Evolutionary conservation across 92 coral and sea anemone genomes (phyloP).

Genomic region (Porites cylindrica): DNA sequence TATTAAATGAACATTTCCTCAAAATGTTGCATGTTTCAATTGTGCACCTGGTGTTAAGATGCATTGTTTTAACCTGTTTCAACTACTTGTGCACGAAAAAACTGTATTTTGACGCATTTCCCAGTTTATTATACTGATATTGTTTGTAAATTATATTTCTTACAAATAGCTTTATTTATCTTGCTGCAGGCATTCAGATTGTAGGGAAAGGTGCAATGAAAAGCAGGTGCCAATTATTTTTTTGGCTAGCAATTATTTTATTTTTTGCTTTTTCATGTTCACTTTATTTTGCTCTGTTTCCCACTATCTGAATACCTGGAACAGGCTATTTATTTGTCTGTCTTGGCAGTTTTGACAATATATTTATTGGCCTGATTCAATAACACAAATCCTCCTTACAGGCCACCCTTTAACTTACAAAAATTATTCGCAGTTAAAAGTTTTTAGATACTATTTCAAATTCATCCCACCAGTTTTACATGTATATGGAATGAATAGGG

Average conservation of each 20-base stretch:
- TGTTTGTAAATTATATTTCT: constrained; percentile 23
- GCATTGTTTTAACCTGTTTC: constrained; percentile 23
- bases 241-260: constrained; percentile 9
- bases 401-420: constrained; percentile 1
- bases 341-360: constrained; percentile 28
- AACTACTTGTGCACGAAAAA: constrained; percentile 18
- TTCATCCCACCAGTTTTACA: no score
- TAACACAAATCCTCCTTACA: constrained; percentile 18
- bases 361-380: constrained; percentile 29
- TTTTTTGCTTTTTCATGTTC: constrained; percentile 4
- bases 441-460: no score
- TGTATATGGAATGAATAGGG: no score
- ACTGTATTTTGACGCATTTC: constrained; percentile 25
- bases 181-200: constrained; percentile 27
- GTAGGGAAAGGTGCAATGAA: constrained; percentile 18
- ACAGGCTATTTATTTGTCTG: constrained; percentile 1
- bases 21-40: constrained; percentile 30
- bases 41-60: constrained; percentile 26
- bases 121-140: constrained; percentile 28
- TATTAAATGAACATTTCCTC: constrained; percentile 6
- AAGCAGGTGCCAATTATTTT: constrained; percentile 15
- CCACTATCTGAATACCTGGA: neutral
- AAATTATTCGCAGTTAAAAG: no score
- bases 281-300: constrained; percentile 21
- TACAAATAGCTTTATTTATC: constrained; percentile 26